Evolutionary conservation across 1,140 invertebrate species (phyloP), one percentile per base, ranked within the genome.

Genomic region (Campoletis sonorensis): DNA sequence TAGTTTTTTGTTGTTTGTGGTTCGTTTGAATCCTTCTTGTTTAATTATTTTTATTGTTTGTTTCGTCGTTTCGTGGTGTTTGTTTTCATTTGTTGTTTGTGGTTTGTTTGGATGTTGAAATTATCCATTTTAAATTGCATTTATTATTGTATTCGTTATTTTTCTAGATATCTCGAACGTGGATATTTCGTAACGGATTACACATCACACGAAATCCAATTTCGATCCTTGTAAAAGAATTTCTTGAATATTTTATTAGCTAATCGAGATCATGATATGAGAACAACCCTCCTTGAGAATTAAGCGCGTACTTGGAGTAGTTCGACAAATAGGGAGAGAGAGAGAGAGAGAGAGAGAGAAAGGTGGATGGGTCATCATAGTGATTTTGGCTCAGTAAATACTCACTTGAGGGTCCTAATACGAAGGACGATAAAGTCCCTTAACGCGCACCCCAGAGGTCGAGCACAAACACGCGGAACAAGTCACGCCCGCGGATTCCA

Each of bases 401-500:
- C 33, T 33, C 4, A 33, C 67, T 1, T 10, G 21, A 67, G 61
- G 30, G 13, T 61, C 51, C 54, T 64, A 78, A 45, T 33, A 61
- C 23, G 51, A 61, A 78, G 54, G 76, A 64, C 58, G 37, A 37
- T 75, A 54, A 16, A 77, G 73, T n/a, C n/a, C 73, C 58, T 61
- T 45, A 45, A 67, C n/a, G 58, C 45, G 76, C 45, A 67, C 18
- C 37, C 54, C 54, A 37, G 23, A 54, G 68, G 33, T 40, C 67
- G n/a, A 79, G 77, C 58, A 51, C 23, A 54, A n/a, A 33, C 40
- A 13, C 49, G 16, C 27, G 23, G 49, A 64, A 4, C n/a, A 26
- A 71, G 71, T 73, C 64, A 67, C 37, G 26, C 30, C 16, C 45
- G 23, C 70, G 26, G 83, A 82, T 80, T 80, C 70, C 67, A 30